Evolutionary conservation across 2,888 invertebrate genomes (phyloP), one percentile per base, ranked within the genome.

Genomic region (Cheilosia vernalis): DNA sequence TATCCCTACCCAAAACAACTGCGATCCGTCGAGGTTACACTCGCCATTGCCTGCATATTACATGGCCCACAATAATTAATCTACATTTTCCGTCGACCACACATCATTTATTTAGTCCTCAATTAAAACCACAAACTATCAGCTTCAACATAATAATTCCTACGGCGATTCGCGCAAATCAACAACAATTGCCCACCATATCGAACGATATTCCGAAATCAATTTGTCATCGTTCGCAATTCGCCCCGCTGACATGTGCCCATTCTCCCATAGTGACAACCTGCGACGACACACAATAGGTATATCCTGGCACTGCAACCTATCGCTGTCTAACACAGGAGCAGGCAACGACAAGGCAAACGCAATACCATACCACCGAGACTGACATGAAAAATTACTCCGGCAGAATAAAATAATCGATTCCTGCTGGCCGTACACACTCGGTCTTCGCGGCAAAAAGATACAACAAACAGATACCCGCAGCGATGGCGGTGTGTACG

Each of bases 301-400:
- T 2, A 58, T 73, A 10, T 13, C 37, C 10, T 37, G 64, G 79
- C 84, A 9, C 80, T 85, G 69, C 53, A 55, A 76, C 53, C 44
- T 66, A 21, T 19, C 37, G 0, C 17, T 24, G 42, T 37, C 58
- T 49, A 81, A 77, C 76, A 85, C 81, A 77, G 80, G 76, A 80
- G 66, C 80, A 80, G 69, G 69, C 56, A 47, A 19, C 51, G 9
- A 53, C 63, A 55, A 72, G 56, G 72, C 81, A 58, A 81, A 72
- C 81, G 56, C 72, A 76, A 70, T 10, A 33, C 77, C 76, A 72
- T 67, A 27, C 27, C 27, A 30, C 9, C 30, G 9, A 30, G 30
- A 30, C 30, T 72, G 85, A 85, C 85, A 81, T 85, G 81, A 81
- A 81, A 85, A 85, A 85, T 81, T 85, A 77, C 77, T 72, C 37